Base-by-base conservation (phyloP, 92 coral and sea anemone genomes). In the Scolanthus callimorphus region DNA sequence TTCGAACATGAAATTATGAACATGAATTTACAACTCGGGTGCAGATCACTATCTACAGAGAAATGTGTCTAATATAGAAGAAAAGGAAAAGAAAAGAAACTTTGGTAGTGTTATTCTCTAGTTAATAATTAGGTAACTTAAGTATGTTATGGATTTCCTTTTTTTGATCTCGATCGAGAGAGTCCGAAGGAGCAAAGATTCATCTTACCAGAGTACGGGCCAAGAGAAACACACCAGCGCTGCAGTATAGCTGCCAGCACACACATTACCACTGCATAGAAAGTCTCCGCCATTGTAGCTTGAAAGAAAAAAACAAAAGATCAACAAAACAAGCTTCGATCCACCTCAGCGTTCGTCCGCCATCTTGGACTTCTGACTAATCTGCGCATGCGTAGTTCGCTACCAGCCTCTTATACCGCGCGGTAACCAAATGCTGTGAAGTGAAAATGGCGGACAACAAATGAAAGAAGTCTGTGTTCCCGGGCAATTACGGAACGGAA, bases 151-250 rank as follows among this genome's bases (percentile, higher is more conserved):
- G n/a, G n/a, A n/a, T n/a, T n/a, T n/a, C n/a, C n/a, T n/a, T n/a
- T n/a, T n/a, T n/a, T n/a, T n/a, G n/a, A n/a, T n/a, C n/a, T n/a
- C n/a, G n/a, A n/a, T n/a, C n/a, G n/a, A n/a, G n/a, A n/a, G n/a
- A n/a, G n/a, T n/a, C n/a, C n/a, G n/a, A n/a, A n/a, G n/a, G n/a
- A n/a, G n/a, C n/a, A n/a, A n/a, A n/a, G n/a, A 34, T 34, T 34
- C 41, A 34, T 34, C 70, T 55, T 64, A 88, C 98, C 98, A 19
- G 98, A 88, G 69, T 92, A 92, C 17, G 89, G 75, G 21, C 91
- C 77, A n/a, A 92, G 57, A 11, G 98, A 92, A 27, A 92, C 94
- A 59, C 92, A 61, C 86, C 98, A 92, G 24, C 98, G 88, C 11
- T 77, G 82, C 20, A 88, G 49, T 52, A 82, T 47, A 20, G 92